Evolutionary conservation across 2,797 vertebrate genomes (phyloP).

Genomic region (Gallinago solitaria): DNA sequence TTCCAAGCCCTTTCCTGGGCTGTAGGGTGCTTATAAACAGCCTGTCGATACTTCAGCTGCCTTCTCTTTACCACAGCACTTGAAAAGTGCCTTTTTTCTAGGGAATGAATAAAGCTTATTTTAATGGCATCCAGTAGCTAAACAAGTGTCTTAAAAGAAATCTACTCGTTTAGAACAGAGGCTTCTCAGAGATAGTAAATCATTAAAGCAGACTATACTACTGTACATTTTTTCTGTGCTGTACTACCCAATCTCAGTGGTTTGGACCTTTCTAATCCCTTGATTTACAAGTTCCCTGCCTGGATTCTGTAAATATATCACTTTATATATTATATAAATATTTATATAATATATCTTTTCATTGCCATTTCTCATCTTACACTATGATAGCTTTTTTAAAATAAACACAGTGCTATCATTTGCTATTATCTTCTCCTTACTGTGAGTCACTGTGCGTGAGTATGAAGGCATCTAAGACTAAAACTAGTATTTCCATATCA

Average conservation of each 20-base stretch:
- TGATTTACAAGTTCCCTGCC: not conserved
- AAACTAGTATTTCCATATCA: not conserved
- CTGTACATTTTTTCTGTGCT: not conserved
- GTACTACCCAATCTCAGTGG: not conserved
- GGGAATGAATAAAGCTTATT: not conserved
- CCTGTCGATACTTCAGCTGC: not conserved
- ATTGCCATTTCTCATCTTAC: not conserved
- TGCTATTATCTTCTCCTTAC: not conserved
- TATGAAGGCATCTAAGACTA: not conserved
- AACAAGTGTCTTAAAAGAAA: constrained; percentile 8
- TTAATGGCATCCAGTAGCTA: not conserved
- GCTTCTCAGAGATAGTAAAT: not conserved
- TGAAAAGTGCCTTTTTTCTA: not conserved
- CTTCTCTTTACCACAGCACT: not conserved
- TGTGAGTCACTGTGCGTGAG: not conserved
- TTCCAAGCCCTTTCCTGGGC: not conserved
- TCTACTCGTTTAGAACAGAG: not conserved
- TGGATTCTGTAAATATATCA: not conserved
- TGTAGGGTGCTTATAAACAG: not conserved
- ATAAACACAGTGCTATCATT: not conserved
- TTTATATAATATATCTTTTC: no score
- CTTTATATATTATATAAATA: no score
- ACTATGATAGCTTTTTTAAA: not conserved
- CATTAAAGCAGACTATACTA: not conserved
- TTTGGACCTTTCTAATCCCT: not conserved